phyloP scores from a whole-genome alignment of 2,888 invertebrate genomes.

The Cheilosia vernalis region DNA sequence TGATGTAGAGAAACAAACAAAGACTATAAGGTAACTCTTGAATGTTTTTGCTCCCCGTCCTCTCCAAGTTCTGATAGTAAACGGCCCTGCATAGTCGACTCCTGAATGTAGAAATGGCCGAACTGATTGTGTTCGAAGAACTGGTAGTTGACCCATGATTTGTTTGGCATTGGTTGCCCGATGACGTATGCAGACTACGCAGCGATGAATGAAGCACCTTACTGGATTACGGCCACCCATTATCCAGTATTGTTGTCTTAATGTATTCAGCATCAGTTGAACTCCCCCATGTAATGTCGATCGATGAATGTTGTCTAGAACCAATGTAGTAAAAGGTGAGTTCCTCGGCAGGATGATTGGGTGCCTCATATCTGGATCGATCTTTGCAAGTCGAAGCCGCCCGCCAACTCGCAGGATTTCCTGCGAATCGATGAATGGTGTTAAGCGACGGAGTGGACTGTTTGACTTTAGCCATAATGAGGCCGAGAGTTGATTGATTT shows the following conservation, averaged over 20 bases:
- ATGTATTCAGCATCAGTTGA: no score
- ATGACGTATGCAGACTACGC: constrained; percentile 11
- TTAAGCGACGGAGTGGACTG: not conserved
- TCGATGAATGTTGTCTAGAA: no score
- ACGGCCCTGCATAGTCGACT: constrained; percentile 75
- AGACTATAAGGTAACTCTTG: constrained; percentile 76
- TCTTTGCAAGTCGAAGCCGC: constrained; percentile 4
- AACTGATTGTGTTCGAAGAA: constrained; percentile 29
- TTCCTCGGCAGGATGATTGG: constrained; percentile 8
- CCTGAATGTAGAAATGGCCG: constrained; percentile 69
- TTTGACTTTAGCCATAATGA: not conserved
- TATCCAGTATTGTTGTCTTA: not conserved
- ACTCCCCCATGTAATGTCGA: no score
- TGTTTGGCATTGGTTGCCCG: constrained; percentile 36
- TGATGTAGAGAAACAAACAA: constrained; percentile 76
- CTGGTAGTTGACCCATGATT: constrained; percentile 77
- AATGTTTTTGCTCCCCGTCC: constrained; percentile 60
- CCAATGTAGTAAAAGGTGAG: not conserved
- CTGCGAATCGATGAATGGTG: constrained; percentile 12
- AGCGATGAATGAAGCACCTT: constrained; percentile 8
- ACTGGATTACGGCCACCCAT: constrained; percentile 8
- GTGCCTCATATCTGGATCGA: constrained; percentile 21
- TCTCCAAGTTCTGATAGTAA: constrained; percentile 53
- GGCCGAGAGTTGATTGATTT: constrained; percentile 4
- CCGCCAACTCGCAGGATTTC: constrained; percentile 9